These are phyloP conservation scores for Rhynchonycteris naso DNA, from an alignment of 2,797 vertebrate genomes.

Conservation along the genomic window DNA sequence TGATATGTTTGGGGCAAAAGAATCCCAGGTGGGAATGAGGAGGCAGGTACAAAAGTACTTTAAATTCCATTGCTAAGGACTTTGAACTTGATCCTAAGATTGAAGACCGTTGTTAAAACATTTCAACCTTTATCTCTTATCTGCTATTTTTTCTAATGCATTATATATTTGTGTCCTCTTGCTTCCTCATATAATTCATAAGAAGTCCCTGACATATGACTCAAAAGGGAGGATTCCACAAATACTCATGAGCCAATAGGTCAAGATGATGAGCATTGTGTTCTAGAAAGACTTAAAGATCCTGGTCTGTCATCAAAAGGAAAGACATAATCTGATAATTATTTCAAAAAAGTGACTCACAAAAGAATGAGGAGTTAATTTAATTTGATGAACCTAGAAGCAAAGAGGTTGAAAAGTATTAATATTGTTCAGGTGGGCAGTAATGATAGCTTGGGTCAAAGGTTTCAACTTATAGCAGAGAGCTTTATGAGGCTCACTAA, in stretches of 20 bases:
- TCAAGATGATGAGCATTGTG: not conserved
- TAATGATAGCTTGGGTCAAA: not conserved
- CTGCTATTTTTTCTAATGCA: not conserved
- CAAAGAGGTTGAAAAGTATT: conserved; percentile 13
- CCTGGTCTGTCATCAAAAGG: not conserved
- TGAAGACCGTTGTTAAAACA: not conserved
- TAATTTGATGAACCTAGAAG: conserved; percentile 26
- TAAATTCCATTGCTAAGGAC: not conserved
- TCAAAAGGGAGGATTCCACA: not conserved
- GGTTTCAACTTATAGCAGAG: not conserved
- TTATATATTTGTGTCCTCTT: not conserved
- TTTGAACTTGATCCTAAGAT: conserved; percentile 22
- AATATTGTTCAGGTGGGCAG: not conserved
- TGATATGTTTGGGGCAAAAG: not conserved
- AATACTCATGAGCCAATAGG: not conserved
- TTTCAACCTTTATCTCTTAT: not conserved
- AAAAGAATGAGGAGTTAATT: conserved; percentile 26
- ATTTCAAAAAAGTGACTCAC: conserved; percentile 49
- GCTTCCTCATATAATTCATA: not conserved
- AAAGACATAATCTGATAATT: not conserved
- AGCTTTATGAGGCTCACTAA: conserved; percentile 11
- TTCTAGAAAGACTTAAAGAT: conserved; percentile 29
- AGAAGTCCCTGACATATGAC: not conserved
- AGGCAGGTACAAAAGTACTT: not conserved
- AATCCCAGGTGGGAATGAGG: not conserved